Evolutionary conservation across 1,140 invertebrate genomes (phyloP).

Genomic region (Cryptotermes secundus): DNA sequence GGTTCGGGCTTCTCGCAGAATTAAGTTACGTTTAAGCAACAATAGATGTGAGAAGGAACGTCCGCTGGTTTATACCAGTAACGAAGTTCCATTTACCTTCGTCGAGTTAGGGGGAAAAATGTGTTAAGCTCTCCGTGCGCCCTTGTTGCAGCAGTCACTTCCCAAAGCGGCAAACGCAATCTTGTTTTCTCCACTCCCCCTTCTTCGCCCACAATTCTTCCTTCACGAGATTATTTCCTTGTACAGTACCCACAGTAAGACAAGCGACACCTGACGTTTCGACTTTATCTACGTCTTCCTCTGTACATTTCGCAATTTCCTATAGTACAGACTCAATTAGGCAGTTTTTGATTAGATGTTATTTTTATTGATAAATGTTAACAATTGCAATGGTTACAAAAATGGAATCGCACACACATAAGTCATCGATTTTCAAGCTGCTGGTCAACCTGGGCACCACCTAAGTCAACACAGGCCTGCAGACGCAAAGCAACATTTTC

Average conservation of each 20-base stretch:
- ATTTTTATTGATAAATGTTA: too few species aligned
- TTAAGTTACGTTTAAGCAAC: neutral
- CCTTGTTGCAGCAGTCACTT: neutral
- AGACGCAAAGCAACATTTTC: too few species aligned
- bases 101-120: neutral
- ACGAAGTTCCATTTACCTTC: neutral
- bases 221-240: neutral
- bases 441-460: too few species aligned
- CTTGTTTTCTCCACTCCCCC: slow-evolving; percentile 4
- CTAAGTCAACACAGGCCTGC: too few species aligned
- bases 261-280: too few species aligned
- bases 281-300: too few species aligned
- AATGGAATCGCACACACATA: too few species aligned
- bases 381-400: too few species aligned
- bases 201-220: neutral
- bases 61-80: neutral
- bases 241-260: neutral
- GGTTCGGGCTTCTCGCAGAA: neutral
- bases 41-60: neutral
- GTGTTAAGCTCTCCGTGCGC: neutral
- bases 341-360: too few species aligned
- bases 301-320: too few species aligned
- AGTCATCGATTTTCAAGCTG: too few species aligned
- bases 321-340: too few species aligned
- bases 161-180: neutral